Evolutionary conservation across 2,888 invertebrate genomes (phyloP).

Genomic region (Oscheius onirici): DNA sequence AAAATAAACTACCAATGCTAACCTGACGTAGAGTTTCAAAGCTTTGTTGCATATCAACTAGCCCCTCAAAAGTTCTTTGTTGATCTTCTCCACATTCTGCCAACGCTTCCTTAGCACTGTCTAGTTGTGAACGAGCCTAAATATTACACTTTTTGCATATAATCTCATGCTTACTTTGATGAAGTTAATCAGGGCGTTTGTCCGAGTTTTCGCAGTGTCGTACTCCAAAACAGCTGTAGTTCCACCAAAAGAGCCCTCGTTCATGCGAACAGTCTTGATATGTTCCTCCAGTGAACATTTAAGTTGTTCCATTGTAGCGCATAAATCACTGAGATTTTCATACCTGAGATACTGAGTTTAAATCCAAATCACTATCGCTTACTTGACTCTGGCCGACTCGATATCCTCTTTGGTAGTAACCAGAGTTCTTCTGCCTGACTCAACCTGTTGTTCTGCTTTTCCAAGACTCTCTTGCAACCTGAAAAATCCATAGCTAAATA

Average conservation of each 20-base stretch:
- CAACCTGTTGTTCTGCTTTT: slow-evolving; percentile 1
- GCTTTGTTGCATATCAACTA: slow-evolving; percentile 39
- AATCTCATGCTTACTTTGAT: slow-evolving; percentile 29
- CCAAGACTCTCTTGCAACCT: background rate
- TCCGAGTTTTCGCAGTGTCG: slow-evolving; percentile 37
- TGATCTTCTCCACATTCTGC: slow-evolving; percentile 39
- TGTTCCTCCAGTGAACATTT: slow-evolving; percentile 40
- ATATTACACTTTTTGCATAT: background rate
- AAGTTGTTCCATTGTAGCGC: slow-evolving; percentile 34
- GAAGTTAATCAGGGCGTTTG: slow-evolving; percentile 37
- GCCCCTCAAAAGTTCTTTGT: slow-evolving; percentile 26
- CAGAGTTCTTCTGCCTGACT: background rate
- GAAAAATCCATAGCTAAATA: background rate
- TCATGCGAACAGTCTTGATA: slow-evolving; percentile 33
- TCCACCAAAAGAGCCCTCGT: slow-evolving; percentile 33
- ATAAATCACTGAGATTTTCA: slow-evolving; percentile 39
- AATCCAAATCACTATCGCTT: background rate
- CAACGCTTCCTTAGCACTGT: slow-evolving; percentile 34
- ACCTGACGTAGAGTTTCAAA: slow-evolving; percentile 39
- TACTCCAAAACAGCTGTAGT: slow-evolving; percentile 38
- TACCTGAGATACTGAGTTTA: slow-evolving; percentile 26
- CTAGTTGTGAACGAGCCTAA: slow-evolving; percentile 37
- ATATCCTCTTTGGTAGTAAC: slow-evolving; percentile 24
- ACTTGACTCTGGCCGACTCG: slow-evolving; percentile 21
- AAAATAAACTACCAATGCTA: background rate